phyloP scores from a whole-genome alignment of 2,888 invertebrate genomes.

The Megastigmus dorsalis region DNA sequence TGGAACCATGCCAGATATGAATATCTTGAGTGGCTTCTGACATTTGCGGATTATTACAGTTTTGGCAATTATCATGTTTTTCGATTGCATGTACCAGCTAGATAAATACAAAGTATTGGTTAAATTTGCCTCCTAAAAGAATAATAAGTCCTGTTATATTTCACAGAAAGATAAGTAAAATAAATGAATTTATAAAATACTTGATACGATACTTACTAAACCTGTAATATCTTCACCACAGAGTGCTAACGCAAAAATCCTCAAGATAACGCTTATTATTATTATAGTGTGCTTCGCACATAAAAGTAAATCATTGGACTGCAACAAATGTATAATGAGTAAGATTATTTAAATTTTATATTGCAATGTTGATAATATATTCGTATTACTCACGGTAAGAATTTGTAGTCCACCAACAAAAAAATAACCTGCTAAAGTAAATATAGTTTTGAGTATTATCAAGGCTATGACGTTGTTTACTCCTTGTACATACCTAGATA shows the following conservation, averaged over 20 bases:
- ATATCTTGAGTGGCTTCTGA: constrained; percentile 14
- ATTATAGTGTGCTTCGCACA: background rate
- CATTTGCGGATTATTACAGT: background rate
- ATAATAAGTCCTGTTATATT: background rate
- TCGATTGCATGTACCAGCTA: background rate
- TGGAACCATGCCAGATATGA: background rate
- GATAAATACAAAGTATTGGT: background rate
- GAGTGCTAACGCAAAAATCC: background rate
- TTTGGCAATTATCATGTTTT: constrained; percentile 2
- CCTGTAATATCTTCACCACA: background rate
- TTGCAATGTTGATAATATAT: background rate
- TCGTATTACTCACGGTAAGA: background rate
- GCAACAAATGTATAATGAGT: too few species aligned
- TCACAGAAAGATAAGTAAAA: too few species aligned
- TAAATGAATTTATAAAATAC: too few species aligned
- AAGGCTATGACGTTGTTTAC: background rate
- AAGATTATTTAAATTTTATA: background rate
- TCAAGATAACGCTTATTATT: background rate
- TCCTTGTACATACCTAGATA: background rate
- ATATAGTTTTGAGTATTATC: background rate
- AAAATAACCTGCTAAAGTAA: background rate
- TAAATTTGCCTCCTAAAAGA: constrained; percentile 5
- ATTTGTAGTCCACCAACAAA: background rate
- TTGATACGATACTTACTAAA: background rate
- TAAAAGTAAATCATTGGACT: background rate